Evolutionary conservation across 2,888 invertebrate genomes (phyloP).

Genomic region (Trimorus sp.): DNA sequence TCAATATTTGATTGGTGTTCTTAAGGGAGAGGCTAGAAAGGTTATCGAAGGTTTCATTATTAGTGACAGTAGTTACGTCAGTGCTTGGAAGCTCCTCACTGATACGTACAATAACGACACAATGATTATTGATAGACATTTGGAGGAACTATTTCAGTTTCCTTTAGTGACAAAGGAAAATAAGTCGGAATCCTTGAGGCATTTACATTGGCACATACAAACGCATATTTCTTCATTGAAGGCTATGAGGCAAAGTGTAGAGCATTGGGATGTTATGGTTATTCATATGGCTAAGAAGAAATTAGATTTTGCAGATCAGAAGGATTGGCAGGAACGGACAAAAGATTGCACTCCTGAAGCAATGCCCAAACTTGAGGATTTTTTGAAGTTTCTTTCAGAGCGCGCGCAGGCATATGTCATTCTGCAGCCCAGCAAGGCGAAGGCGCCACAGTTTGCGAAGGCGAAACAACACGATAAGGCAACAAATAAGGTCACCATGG

Average conservation of each 20-base stretch:
- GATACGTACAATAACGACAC: slow-evolving; percentile 28
- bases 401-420: slow-evolving; percentile 15
- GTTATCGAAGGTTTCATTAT: slow-evolving; percentile 57
- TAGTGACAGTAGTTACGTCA: slow-evolving; percentile 60
- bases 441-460: background rate
- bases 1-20: slow-evolving; percentile 60
- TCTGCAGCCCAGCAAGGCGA: background rate
- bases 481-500: background rate
- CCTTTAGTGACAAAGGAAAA: slow-evolving; percentile 21
- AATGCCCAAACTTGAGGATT: slow-evolving; percentile 60
- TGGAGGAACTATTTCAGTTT: slow-evolving; percentile 15
- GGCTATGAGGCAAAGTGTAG: slow-evolving; percentile 8
- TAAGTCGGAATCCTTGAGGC: slow-evolving; percentile 27
- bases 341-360: slow-evolving; percentile 21
- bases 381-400: slow-evolving; percentile 56
- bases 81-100: slow-evolving; percentile 57
- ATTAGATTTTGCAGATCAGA: slow-evolving; percentile 5
- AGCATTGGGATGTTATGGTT: slow-evolving; percentile 6
- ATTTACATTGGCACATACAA: slow-evolving; percentile 20
- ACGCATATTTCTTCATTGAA: slow-evolving; percentile 35
- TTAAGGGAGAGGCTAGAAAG: slow-evolving; percentile 62
- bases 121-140: slow-evolving; percentile 23
- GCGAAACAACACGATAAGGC: slow-evolving; percentile 1
- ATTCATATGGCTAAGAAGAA: slow-evolving; percentile 25
- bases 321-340: slow-evolving; percentile 21